These are phyloP conservation scores for Megastigmus dorsalis DNA, from an alignment of 2,888 invertebrate species.

Conservation along the genomic window DNA sequence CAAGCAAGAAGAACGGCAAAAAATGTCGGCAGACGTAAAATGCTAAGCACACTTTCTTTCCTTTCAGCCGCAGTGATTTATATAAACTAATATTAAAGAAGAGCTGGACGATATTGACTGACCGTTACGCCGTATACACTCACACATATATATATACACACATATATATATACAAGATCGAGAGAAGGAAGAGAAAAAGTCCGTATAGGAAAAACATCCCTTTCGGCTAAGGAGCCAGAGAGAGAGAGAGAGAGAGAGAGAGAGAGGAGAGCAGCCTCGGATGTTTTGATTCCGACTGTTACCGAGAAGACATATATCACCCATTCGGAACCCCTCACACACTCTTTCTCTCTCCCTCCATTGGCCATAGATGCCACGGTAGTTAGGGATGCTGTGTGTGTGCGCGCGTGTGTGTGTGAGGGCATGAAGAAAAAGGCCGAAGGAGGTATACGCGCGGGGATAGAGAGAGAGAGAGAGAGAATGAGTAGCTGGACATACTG, in stretches of 20 bases:
- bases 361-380: too few species aligned
- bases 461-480: slow-evolving; percentile 58
- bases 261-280: slow-evolving; percentile 58
- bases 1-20: too few species aligned
- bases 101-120: slow-evolving; percentile 55
- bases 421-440: slow-evolving; percentile 25
- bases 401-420: neutral
- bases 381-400: neutral
- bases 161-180: neutral
- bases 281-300: slow-evolving; percentile 72
- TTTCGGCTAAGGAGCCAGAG: too few species aligned
- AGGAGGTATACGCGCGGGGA: too few species aligned
- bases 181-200: neutral
- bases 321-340: slow-evolving; percentile 33
- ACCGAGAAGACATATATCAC: slow-evolving; percentile 72
- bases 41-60: slow-evolving; percentile 54
- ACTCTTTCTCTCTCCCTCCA: too few species aligned
- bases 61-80: slow-evolving; percentile 56
- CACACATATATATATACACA: too few species aligned
- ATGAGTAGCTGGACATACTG: slow-evolving; percentile 54
- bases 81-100: slow-evolving; percentile 49
- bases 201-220: slow-evolving; percentile 64
- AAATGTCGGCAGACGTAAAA: too few species aligned
- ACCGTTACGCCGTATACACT: slow-evolving; percentile 44
- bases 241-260: too few species aligned